Conservation (phyloP, 30 jellyfish, hydroid and myxozoan genomes). For the Aurelia aurita region DNA sequence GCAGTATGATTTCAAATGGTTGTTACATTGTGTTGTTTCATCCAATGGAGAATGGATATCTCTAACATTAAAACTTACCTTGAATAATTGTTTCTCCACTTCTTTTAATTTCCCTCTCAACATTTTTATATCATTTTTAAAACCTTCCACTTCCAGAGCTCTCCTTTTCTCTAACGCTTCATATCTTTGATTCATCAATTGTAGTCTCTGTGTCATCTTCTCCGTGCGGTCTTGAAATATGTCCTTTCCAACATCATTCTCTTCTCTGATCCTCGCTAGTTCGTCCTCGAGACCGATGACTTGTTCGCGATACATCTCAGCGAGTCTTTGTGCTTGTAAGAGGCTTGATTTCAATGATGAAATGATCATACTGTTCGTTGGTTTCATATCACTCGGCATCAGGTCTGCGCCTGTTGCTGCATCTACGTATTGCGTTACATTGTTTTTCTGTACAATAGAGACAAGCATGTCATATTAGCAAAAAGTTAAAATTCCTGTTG, state of each 20-base stretch:
- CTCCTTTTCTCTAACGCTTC: conserved; percentile 92
- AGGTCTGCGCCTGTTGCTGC: conserved; percentile 76
- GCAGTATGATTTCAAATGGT: too few species aligned
- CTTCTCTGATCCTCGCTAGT: conserved; percentile 94
- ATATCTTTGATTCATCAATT: conserved; percentile 92
- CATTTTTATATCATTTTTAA: conserved; percentile 91
- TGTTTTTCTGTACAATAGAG: conserved; percentile 9
- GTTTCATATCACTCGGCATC: conserved; percentile 59
- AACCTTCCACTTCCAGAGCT: conserved; percentile 94
- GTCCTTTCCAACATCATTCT: conserved; percentile 90
- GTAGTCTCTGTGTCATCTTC: conserved; percentile 84
- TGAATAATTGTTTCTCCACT: conserved; percentile 93
- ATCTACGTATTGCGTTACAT: conserved; percentile 54
- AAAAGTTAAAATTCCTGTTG: too few species aligned
- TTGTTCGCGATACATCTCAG: conserved; percentile 98
- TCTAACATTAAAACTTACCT: conserved; percentile 43
- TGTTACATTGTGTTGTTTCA: too few species aligned
- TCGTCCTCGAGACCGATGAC: conserved; percentile 98
- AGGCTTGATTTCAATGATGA: conserved; percentile 84
- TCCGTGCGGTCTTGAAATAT: conserved; percentile 84
- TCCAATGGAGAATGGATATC: too few species aligned
- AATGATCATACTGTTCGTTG: conserved; percentile 76
- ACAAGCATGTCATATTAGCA: too few species aligned
- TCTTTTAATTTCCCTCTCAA: conserved; percentile 87
- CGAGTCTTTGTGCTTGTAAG: conserved; percentile 84